Conservation (phyloP, 2,113 vertebrate species). For the Phocoena phocoena region DNA sequence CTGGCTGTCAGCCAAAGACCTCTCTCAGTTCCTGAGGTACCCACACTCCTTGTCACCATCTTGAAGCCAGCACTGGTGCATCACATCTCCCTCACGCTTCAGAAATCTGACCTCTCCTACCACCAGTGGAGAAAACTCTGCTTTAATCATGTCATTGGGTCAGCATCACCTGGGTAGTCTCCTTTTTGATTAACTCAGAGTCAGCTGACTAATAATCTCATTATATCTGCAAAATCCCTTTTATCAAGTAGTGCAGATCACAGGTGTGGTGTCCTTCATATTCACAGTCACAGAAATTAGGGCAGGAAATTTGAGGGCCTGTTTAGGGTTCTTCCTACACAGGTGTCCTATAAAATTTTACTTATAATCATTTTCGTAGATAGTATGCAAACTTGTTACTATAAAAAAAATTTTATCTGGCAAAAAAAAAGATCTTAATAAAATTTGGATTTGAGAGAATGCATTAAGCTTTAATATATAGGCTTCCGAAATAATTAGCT, state of each 20-base stretch:
- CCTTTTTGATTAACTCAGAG: not conserved
- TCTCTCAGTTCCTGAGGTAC: not conserved
- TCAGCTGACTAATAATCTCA: not conserved
- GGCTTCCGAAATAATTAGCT: slow-evolving; percentile 33
- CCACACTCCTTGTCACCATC: not conserved
- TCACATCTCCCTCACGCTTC: not conserved
- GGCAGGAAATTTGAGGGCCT: not conserved
- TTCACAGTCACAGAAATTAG: not conserved
- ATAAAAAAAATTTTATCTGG: not conserved
- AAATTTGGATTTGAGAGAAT: slow-evolving; percentile 29
- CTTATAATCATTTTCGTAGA: not conserved
- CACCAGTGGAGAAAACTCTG: not conserved
- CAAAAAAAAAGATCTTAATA: not conserved
- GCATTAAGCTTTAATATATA: not conserved
- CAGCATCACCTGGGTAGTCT: not conserved
- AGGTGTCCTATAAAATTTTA: not conserved
- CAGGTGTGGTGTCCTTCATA: not conserved
- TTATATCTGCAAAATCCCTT: not conserved
- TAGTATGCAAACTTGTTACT: not conserved
- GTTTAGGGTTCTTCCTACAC: not conserved
- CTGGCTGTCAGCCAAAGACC: not conserved
- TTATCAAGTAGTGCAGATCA: not conserved
- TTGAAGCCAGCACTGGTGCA: not conserved
- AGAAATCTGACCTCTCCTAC: not conserved
- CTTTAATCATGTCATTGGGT: not conserved